Evolutionary conservation across 1,140 invertebrate species (phyloP).

Genomic region (Sogatella furcifera): DNA sequence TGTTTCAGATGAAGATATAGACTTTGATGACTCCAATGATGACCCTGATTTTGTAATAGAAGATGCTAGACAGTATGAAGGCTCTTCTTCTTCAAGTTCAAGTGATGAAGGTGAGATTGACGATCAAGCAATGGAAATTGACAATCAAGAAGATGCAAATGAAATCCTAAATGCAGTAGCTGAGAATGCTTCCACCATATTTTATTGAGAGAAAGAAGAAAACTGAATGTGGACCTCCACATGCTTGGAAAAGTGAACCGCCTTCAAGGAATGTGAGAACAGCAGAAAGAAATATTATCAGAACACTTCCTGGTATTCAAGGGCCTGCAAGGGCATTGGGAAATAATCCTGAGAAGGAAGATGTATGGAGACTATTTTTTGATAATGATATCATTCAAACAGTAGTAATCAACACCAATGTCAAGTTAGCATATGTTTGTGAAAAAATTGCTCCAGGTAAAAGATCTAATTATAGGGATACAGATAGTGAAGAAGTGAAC

Average conservation of each 20-base stretch:
- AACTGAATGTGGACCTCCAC: not conserved
- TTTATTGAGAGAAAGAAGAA: not conserved
- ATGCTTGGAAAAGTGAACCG: not conserved
- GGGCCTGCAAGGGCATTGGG: slow-evolving; percentile 5
- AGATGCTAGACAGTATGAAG: not conserved
- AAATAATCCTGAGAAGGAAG: not conserved
- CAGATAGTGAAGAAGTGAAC: slow-evolving; percentile 3
- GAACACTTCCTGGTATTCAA: not conserved
- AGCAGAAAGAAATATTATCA: not conserved
- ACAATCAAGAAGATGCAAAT: not conserved
- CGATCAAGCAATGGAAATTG: not conserved
- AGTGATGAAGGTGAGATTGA: not conserved
- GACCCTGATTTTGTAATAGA: slow-evolving; percentile 1
- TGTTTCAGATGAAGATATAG: no score
- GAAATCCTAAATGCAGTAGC: not conserved
- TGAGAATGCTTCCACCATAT: not conserved
- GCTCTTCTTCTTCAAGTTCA: not conserved
- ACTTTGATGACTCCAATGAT: slow-evolving; percentile 1
- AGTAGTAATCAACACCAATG: slow-evolving; percentile 4
- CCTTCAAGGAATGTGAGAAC: not conserved
- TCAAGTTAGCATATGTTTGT: not conserved
- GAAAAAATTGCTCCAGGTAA: not conserved
- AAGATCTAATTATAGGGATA: slow-evolving; percentile 6
- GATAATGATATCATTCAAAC: slow-evolving; percentile 1
- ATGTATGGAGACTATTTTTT: slow-evolving; percentile 8